Evolutionary conservation across 2,888 invertebrate species (phyloP).

Genomic region (Drosophila paranaensis): DNA sequence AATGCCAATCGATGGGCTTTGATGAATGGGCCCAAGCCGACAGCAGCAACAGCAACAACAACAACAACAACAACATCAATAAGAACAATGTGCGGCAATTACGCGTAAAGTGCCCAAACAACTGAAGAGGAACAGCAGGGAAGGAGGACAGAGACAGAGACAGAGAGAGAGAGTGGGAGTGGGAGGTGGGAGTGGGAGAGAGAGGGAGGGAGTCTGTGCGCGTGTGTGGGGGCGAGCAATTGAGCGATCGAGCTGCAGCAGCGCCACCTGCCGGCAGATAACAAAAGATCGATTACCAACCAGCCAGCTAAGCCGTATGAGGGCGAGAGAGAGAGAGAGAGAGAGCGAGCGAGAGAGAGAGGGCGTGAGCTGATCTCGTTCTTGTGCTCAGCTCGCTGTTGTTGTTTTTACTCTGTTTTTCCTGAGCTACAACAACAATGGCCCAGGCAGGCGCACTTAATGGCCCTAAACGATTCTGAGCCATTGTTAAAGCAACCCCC

Average conservation of each 20-base stretch:
- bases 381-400: neutral
- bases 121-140: constrained; percentile 17
- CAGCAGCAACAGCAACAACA: constrained; percentile 23
- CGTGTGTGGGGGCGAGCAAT: constrained; percentile 38
- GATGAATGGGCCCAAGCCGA: constrained; percentile 64
- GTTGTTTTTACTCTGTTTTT: neutral
- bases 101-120: constrained; percentile 68
- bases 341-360: neutral
- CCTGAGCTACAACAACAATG: constrained; percentile 13
- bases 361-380: constrained; percentile 43
- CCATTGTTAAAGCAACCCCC: constrained; percentile 44
- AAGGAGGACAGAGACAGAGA: neutral
- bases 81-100: constrained; percentile 67
- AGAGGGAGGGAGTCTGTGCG: neutral
- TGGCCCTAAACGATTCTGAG: constrained; percentile 56
- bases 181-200: too few relatives aligned
- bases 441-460: constrained; percentile 47
- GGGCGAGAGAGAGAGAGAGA: neutral
- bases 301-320: constrained; percentile 12
- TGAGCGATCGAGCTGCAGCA: constrained; percentile 29
- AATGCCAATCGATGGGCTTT: constrained; percentile 64
- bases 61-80: too few relatives aligned
- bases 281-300: constrained; percentile 43
- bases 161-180: neutral
- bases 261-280: constrained; percentile 47